phyloP scores from a whole-genome alignment of 1,140 invertebrate species.

The Calosoma granatense region DNA sequence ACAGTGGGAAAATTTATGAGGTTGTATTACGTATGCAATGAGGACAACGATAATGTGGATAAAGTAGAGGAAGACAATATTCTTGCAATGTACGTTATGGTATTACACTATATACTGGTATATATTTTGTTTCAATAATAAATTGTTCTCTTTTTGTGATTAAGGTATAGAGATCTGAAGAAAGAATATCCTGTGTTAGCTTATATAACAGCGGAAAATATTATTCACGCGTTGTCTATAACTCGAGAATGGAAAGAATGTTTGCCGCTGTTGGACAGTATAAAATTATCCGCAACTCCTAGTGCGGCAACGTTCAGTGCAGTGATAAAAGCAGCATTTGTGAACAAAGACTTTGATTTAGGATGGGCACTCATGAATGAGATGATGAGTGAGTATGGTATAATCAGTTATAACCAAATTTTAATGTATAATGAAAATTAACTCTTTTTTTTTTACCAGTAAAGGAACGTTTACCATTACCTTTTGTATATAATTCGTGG shows the following conservation, averaged over 20 bases:
- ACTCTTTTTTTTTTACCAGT: slow-evolving; percentile 17
- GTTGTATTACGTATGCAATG: slow-evolving; percentile 37
- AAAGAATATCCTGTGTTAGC: slow-evolving; percentile 47
- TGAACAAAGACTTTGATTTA: slow-evolving; percentile 39
- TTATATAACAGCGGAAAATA: slow-evolving; percentile 40
- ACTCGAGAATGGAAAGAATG: slow-evolving; percentile 51
- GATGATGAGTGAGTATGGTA: slow-evolving; percentile 27
- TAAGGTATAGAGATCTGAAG: slow-evolving; percentile 35
- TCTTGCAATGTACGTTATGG: slow-evolving; percentile 35
- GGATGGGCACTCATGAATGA: slow-evolving; percentile 42
- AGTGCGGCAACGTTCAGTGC: slow-evolving; percentile 33
- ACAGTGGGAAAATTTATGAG: slow-evolving; percentile 42
- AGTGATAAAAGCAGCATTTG: slow-evolving; percentile 43
- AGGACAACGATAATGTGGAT: slow-evolving; percentile 18
- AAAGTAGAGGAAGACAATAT: slow-evolving; percentile 42
- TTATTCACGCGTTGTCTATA: slow-evolving; percentile 47
- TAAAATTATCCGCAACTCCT: slow-evolving; percentile 35
- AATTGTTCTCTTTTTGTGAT: slow-evolving; percentile 11
- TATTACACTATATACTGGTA: no score
- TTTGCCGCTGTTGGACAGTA: slow-evolving; percentile 46
- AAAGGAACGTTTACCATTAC: slow-evolving; percentile 20
- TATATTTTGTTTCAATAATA: slow-evolving; percentile 4
- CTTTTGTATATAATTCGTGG: slow-evolving; percentile 34
- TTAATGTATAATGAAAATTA: slow-evolving; percentile 13
- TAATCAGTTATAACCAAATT: background rate